Evolutionary conservation across 2,113 vertebrate species (phyloP).

Genomic region (Myrmecophaga tridactyla): DNA sequence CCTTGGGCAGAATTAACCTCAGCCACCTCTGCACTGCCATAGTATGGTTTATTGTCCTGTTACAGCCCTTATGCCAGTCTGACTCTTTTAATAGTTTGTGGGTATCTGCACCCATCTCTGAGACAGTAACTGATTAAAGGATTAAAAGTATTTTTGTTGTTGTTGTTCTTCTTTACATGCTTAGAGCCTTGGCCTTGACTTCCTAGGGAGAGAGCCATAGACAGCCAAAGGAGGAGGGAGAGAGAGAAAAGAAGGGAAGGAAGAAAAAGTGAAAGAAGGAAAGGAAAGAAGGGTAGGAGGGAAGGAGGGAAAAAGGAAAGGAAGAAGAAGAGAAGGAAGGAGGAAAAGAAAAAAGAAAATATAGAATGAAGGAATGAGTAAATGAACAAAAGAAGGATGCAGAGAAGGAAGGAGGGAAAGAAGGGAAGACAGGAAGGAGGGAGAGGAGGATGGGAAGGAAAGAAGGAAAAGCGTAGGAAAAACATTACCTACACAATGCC

Average conservation of each 20-base stretch:
- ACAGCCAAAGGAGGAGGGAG: not conserved
- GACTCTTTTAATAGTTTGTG: not conserved
- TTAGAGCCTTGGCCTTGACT: not conserved
- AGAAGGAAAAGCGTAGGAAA: not conserved
- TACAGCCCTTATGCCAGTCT: not conserved
- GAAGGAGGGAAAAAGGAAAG: not conserved
- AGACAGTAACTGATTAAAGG: not conserved
- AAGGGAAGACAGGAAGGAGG: too few relatives aligned
- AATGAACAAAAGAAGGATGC: accelerated
- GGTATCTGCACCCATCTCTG: not conserved
- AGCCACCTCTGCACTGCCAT: not conserved
- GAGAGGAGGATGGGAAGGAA: too few relatives aligned
- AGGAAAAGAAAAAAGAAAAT: too few relatives aligned
- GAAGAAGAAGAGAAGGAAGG: too few relatives aligned
- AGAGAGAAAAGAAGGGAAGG: not conserved
- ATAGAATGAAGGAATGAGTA: not conserved
- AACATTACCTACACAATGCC: not conserved
- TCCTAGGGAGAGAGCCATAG: too few relatives aligned
- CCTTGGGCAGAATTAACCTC: not conserved
- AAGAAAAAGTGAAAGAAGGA: not conserved
- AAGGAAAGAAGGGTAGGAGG: not conserved
- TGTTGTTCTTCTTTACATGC: not conserved
- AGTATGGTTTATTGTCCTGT: not conserved
- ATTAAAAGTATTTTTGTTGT: too few relatives aligned
- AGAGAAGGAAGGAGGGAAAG: too few relatives aligned